A percentile compares a stretch with the other conserved stretches of the same genome.
phyloP scores from a whole-genome alignment of 2,113 vertebrate species.

The Struthidea cinerea region DNA sequence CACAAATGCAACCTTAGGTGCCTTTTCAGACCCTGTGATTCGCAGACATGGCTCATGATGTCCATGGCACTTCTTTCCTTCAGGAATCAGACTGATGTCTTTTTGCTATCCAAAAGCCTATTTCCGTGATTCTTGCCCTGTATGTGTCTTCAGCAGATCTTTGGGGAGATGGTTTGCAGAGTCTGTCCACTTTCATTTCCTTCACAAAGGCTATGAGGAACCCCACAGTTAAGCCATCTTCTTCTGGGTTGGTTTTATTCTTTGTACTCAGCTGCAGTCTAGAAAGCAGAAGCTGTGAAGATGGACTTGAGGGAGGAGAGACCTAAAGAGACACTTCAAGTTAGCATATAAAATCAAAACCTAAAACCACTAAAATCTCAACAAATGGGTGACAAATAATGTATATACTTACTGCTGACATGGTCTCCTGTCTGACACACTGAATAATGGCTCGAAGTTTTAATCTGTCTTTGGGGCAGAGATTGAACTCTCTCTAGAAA shows the following conservation, averaged over 20 bases:
- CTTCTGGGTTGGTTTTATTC: background rate
- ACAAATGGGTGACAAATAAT: background rate
- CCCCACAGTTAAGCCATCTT: background rate
- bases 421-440: background rate
- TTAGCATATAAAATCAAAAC: background rate
- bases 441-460: background rate
- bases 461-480: background rate
- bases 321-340: background rate
- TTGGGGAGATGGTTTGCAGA: background rate
- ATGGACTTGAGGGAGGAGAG: background rate
- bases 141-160: background rate
- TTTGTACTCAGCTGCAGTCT: background rate
- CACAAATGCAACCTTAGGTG: background rate
- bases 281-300: background rate
- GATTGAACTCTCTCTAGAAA: background rate
- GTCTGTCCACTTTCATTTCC: background rate
- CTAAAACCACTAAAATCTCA: background rate
- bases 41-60: background rate
- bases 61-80: background rate
- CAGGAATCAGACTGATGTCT: background rate
- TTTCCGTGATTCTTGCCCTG: background rate
- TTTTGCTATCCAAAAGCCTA: background rate
- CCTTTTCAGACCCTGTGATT: background rate
- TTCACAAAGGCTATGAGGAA: background rate
- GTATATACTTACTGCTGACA: background rate